A percentile compares a stretch with the other conserved stretches of the same genome.
Conservation (phyloP, 2,113 vertebrate species). For the Herpetotheres cachinnans region DNA sequence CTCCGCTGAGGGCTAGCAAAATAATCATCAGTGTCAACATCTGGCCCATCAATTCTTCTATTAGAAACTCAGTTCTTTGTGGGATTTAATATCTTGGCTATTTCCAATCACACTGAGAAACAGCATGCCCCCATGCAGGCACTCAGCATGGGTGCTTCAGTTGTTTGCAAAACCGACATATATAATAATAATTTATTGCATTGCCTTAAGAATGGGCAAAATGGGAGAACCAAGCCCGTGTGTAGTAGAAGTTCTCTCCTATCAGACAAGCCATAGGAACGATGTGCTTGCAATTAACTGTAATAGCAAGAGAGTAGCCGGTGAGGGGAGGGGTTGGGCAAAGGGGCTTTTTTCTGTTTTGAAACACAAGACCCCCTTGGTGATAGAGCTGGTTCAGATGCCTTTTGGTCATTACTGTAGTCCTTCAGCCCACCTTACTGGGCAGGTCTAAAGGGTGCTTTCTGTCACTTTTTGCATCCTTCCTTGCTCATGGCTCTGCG, state of each 20-base stretch:
- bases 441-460: neutral
- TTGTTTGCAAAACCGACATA: neutral
- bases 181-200: constrained; percentile 40
- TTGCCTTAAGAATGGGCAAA: neutral
- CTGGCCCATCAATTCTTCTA: constrained; percentile 24
- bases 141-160: neutral
- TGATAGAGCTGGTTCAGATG: neutral
- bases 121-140: neutral
- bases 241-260: neutral
- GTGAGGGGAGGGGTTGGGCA: neutral
- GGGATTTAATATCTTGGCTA: constrained; percentile 34
- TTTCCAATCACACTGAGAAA: neutral
- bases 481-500: neutral
- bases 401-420: neutral
- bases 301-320: neutral
- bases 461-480: neutral
- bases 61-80: constrained; percentile 33
- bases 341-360: neutral
- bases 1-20: neutral
- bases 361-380: neutral
- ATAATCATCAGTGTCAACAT: constrained; percentile 11
- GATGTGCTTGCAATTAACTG: neutral
- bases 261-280: neutral
- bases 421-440: neutral
- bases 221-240: neutral